Evolutionary conservation across 2,888 invertebrate species (phyloP), one percentile per base, ranked within the genome.

Genomic region (Chalcis sispes): DNA sequence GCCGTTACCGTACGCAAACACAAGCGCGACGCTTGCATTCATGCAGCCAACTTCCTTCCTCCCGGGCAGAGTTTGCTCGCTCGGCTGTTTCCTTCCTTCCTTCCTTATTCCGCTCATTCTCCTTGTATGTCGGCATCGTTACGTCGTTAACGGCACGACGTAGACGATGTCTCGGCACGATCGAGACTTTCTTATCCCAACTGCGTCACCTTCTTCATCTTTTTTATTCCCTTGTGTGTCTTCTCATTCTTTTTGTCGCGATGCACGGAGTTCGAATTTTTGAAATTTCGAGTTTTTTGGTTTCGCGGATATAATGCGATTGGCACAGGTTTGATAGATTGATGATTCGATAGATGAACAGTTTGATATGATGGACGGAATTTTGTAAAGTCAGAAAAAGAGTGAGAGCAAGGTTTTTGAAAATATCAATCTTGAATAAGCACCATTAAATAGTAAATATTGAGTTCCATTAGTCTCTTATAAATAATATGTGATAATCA

Each of bases 11-110:
- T 52, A 36, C 25, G 36, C 5, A 20, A 54, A 25, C 23, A 29
- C n/a, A n/a, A n/a, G n/a, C n/a, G 42, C 50, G 20, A 7, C 32
- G 10, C 13, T 56, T n/a, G 23, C 2, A 23, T 40, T 3, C n/a
- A 15, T 23, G 18, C 65, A 65, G 50, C 23, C 65, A 25, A n/a
- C 77, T 77, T 73, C 74, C 72, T 76, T 79, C 80, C 62, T 80
- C 74, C n/a, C 46, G 46, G 46, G 46, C 46, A n/a, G 5, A 5
- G 10, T 15, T 46, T 46, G 40, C 67, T 29, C 72, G 42, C 42
- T 32, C 23, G 23, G 32, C 32, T 66, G 62, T 66, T 58, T 48
- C 72, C 77, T 81, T 73, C 61, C 73, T 73, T 78, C 71, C 36
- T 77, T 61, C 72, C 73, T 65, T 50, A 46, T 54, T 48, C 56